phyloP scores from a whole-genome alignment of 2,888 invertebrate species.

The Neelides folsomi region DNA sequence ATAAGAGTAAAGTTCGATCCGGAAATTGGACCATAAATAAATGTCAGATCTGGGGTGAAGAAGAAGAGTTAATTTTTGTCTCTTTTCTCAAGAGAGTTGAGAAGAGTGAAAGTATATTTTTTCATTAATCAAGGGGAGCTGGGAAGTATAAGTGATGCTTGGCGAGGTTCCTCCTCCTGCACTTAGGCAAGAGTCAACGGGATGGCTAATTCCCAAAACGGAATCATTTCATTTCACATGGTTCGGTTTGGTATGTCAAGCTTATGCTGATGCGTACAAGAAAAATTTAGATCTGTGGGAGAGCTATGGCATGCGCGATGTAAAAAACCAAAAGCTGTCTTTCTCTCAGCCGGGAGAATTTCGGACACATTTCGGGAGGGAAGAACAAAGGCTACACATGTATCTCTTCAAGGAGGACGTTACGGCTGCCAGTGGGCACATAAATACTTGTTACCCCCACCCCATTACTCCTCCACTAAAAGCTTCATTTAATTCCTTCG shows the following conservation, averaged over 20 bases:
- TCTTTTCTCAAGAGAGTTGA: background rate
- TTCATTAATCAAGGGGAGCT: no score
- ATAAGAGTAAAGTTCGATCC: no score
- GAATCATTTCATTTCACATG: no score
- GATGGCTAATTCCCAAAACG: no score
- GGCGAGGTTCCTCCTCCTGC: no score
- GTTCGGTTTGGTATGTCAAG: no score
- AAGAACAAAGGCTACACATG: conserved; percentile 20
- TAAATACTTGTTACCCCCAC: conserved; percentile 16
- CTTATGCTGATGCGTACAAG: no score
- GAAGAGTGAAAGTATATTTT: background rate
- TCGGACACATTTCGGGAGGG: conserved; percentile 18
- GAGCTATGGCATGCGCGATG: conserved; percentile 2
- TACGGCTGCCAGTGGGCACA: conserved; percentile 6
- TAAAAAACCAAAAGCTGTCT: conserved; percentile 1
- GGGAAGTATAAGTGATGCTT: no score
- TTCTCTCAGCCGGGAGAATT: conserved; percentile 14
- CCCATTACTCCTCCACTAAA: conserved; percentile 10
- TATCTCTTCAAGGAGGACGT: conserved; percentile 11
- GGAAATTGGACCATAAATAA: no score
- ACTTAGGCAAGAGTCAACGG: no score
- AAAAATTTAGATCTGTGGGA: background rate
- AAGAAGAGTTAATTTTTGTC: background rate
- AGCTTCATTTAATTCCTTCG: conserved; percentile 14
- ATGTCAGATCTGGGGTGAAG: background rate